Evolutionary conservation across 2,113 vertebrate species (phyloP), one percentile per base, ranked within the genome.

Genomic region (Argyrosomus japonicus): DNA sequence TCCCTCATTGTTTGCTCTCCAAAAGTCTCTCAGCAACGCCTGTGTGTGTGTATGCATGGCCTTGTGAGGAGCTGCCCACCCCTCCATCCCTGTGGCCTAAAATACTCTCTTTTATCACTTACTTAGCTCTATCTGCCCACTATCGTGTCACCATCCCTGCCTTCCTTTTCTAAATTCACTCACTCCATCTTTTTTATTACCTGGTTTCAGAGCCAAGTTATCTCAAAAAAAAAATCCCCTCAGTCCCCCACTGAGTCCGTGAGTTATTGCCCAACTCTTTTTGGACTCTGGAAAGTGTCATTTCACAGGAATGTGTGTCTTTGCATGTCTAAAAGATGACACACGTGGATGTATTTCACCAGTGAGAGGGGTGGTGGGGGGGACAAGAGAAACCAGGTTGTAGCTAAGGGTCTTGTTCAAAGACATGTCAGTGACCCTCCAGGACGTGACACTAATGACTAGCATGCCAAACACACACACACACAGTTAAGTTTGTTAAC

Each of bases 41-140:
- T 69, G 78, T 70, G 78, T 83, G 83, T 85, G 76, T 88, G 88
- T 72, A 15, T 82, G 57, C 29, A 19, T 81, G 58, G 67, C 83
- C 89, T 89, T 91, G 88, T 86, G 88, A 91, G 86, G 83, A 86
- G 88, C 82, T 89, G 84, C 83, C 81, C 77, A 83, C 82, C 69
- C 81, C 70, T 84, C 82, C 72, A 69, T 85, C 75, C 63, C 40
- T 25, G 15, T 21, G 11, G 75, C 84, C 68, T 48, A 87, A 92
- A 92, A 91, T 88, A 90, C 85, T 81, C 81, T 72, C 72, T 87
- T 75, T 80, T 84, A 86, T 87, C 88, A 70, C 79, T 79, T 68
- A 36, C 70, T 60, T 58, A 64, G 67, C 73, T 75, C 27, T 25
- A 25, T 65, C 77, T 58, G 63, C 72, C 43, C 12, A 2, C 72